phyloP scores from a whole-genome alignment of 35 echinoderm and acorn worm species.

The Amphiura filiformis region DNA sequence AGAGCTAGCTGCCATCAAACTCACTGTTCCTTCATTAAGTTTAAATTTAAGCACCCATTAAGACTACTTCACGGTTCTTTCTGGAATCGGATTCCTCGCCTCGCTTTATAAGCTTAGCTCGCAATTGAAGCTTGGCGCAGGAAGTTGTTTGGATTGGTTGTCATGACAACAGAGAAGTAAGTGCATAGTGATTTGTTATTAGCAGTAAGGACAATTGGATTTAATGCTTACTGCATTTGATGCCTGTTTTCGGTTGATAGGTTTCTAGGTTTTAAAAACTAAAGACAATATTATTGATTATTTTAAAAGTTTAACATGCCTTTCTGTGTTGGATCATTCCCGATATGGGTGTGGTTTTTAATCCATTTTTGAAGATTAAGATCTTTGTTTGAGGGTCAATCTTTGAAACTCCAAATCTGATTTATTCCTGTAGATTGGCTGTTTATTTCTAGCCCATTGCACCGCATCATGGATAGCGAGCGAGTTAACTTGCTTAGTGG shows the following conservation, averaged over 20 bases:
- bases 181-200: not conserved
- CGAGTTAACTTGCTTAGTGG: not conserved
- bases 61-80: not conserved
- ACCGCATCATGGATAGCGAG: not conserved
- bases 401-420: not conserved
- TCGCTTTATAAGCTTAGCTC: not conserved
- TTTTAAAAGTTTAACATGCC: not conserved
- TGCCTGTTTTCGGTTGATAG: not conserved
- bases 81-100: not conserved
- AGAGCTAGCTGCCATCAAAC: too few species aligned
- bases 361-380: not conserved
- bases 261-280: not conserved
- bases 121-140: not conserved
- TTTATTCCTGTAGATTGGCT: not conserved
- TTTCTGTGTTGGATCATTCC: not conserved
- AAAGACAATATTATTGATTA: not conserved
- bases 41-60: not conserved
- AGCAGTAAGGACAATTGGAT: not conserved
- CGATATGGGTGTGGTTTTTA: not conserved
- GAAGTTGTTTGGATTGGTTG: conserved; percentile 44
- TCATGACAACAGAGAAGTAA: conserved; percentile 19
- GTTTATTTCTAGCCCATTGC: not conserved
- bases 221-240: not conserved
- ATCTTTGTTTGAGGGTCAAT: too few species aligned
- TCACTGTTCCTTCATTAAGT: not conserved